Base-by-base conservation (phyloP, 2,113 vertebrate genomes). In the Psittacus erithacus region DNA sequence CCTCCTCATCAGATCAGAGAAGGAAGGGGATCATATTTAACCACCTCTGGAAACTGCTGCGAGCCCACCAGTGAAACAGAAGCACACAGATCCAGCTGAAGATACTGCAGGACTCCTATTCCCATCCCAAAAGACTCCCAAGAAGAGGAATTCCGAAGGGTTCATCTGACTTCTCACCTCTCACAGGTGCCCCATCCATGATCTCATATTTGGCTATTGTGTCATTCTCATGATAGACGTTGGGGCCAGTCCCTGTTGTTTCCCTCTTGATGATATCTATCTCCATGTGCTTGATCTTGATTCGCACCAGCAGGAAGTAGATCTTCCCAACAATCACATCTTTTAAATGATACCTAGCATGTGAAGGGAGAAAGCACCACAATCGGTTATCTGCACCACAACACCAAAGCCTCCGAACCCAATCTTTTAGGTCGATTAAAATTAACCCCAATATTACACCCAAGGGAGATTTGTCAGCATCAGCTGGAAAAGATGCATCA, bases 271-370 rank as follows among this genome's bases (percentile, higher is more conserved):
- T 99, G 94, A 99, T 99, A 88, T 99, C 99, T 3, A 99, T 99
- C 95, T 99, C 99, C 99, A 99, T 99, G 98, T 99, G 99, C 87
- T 99, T 99, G 82, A 99, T 99, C 97, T 99, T 99, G 98, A 99
- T 99, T 94, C 99, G 98, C 96, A 99, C 99, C 74, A 99, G 98
- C 86, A 99, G 98, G 97, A 99, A 99, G 94, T 99, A 99, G 93
- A 99, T 99, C 97, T 99, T 99, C 5, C 99, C 99, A 10, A 99
- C 99, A 65, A 99, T 99, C 53, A 99, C 99, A 52, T 99, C 99
- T 97, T 99, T 99, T 94, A 99, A 98, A 92, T 99, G 99, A 94
- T 99, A 99, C 94, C 99, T 99, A 92, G 49, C 49, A 64, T 0
- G 7, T 7, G 38, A 94, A 33, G 65, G 57, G 23, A 74, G 81